Evolutionary conservation across 1,140 invertebrate species (phyloP).

Genomic region (Pseudomyrmex cubaensis): DNA sequence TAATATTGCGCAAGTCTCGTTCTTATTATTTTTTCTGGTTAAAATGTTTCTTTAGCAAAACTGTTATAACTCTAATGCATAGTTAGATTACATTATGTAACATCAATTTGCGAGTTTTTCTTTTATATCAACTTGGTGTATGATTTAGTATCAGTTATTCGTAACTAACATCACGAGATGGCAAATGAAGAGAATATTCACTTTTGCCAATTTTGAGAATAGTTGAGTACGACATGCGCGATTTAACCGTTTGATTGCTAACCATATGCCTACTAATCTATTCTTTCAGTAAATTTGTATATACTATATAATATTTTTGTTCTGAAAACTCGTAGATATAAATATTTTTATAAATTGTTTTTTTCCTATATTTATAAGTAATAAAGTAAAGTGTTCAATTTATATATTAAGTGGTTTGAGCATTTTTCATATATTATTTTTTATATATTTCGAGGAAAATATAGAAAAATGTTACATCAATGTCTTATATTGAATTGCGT

Average conservation of each 20-base stretch:
- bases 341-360: too few relatives aligned
- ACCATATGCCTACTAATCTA: background rate
- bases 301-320: background rate
- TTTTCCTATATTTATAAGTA: too few relatives aligned
- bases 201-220: slow-evolving; percentile 19
- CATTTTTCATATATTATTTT: background rate
- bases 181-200: background rate
- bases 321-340: background rate
- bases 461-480: background rate
- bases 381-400: background rate
- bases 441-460: too few relatives aligned
- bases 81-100: background rate
- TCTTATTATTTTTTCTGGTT: background rate
- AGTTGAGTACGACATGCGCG: slow-evolving; percentile 1
- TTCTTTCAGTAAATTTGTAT: background rate
- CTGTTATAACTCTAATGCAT: background rate
- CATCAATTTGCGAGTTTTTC: slow-evolving; percentile 2
- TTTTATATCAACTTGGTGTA: background rate
- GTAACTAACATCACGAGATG: background rate
- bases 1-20: slow-evolving; percentile 21
- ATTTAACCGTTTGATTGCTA: slow-evolving; percentile 53
- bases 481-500: background rate
- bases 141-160: background rate
- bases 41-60: slow-evolving; percentile 6
- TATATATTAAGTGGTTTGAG: slow-evolving; percentile 12